Percentiles rank a stretch among this genome's conserved stretches.
phyloP scores from a whole-genome alignment of 1,140 invertebrate species.

The Leptinotarsa texana region DNA sequence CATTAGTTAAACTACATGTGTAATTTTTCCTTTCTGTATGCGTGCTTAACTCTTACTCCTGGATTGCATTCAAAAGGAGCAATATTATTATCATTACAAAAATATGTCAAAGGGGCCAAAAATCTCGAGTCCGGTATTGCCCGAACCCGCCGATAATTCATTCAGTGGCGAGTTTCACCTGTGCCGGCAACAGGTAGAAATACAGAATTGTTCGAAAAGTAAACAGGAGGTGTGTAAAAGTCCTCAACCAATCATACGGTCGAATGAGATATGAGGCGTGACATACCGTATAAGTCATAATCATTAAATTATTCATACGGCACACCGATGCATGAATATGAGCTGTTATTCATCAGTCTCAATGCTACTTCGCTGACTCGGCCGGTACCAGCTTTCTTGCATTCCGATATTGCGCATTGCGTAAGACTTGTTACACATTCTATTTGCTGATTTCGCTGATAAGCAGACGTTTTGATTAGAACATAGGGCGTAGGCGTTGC shows the following conservation, averaged over 20 bases:
- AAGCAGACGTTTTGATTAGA: not conserved
- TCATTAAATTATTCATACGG: constrained; percentile 48
- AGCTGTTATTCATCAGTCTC: constrained; percentile 20
- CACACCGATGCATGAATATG: constrained; percentile 40
- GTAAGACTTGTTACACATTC: not conserved
- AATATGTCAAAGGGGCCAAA: not conserved
- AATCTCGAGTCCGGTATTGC: not conserved
- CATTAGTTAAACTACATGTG: too few species aligned
- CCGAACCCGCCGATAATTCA: constrained; percentile 17
- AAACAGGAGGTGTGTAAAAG: constrained; percentile 50
- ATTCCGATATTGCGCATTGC: not conserved
- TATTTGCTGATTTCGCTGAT: not conserved
- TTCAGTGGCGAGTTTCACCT: constrained; percentile 29
- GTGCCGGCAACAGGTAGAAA: constrained; percentile 39
- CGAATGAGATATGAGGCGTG: constrained; percentile 45
- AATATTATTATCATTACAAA: too few species aligned
- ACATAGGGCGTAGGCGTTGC: not conserved
- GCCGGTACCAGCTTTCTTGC: not conserved
- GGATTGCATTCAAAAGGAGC: too few species aligned
- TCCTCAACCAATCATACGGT: constrained; percentile 42
- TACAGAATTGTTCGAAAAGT: constrained; percentile 46
- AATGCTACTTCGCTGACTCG: not conserved
- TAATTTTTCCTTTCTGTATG: too few species aligned
- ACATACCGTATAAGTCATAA: constrained; percentile 49
- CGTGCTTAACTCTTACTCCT: too few species aligned